Evolutionary conservation across 1,140 invertebrate genomes (phyloP), one percentile per base, ranked within the genome.

Genomic region (Musca domestica): DNA sequence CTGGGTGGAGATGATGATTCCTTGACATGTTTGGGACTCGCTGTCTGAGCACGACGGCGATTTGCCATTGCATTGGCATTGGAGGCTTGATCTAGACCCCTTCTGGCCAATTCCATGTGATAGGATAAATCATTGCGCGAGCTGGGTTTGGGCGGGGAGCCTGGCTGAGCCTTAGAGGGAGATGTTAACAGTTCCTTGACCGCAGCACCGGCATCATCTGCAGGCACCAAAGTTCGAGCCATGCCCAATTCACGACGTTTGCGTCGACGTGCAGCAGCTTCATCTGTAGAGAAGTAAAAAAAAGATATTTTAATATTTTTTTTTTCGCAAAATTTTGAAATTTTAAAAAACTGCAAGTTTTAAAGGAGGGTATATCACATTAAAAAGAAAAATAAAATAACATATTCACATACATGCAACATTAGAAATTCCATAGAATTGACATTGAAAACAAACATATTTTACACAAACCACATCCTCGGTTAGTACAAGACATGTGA

Each of bases 61-160:
- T 30, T 27, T 22, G 22, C 48, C 2, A 30, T 15, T 2, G 34
- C 34, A 41, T 41, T 41, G 34, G 52, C 46, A 14, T 66, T 51
- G n/a, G 48, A 67, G 6, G 64, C 22, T 25, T 64, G 64, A 66
- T 68, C 70, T 27, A 67, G 58, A n/a, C 67, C 67, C 17, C 64
- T 66, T 19, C 80, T 68, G n/a, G 82, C 82, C 68, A 83, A 81
- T 67, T 81, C 81, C 81, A 83, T 81, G 67, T 82, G 81, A 61
- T 82, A 67, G 48, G 76, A 76, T 47, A 82, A 70, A 67, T 82
- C 78, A 12, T 56, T 69, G 7, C 63, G 67, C 22, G 66, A 15
- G 10, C 64, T 20, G 20, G 52, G 49, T 47, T 63, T 51, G 14
- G 64, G 9, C 10, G 67, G 19, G 0, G 15, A 54, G 5, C 20